Evolutionary conservation across 2,797 vertebrate species (phyloP).

Genomic region (Okamejei kenojei): DNA sequence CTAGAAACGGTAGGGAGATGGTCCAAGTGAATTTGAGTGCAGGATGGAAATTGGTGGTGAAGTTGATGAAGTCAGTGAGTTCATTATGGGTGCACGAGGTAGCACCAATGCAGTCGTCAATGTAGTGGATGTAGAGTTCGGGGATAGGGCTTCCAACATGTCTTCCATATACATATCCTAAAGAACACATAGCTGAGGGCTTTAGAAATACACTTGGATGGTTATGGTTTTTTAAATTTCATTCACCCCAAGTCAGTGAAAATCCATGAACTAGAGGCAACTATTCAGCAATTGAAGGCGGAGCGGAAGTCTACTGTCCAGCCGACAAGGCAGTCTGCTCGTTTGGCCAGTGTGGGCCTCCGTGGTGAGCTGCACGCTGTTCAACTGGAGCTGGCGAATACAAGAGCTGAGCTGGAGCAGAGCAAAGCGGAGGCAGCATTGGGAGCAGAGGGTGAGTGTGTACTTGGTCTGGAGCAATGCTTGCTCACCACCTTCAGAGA

Average conservation of each 20-base stretch:
- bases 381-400: slow-evolving; percentile 42
- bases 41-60: no score
- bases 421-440: slow-evolving; percentile 59
- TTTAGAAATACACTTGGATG: neutral
- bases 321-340: slow-evolving; percentile 54
- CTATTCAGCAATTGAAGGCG: slow-evolving; percentile 53
- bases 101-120: no score
- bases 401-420: slow-evolving; percentile 54
- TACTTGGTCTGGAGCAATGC: neutral
- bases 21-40: no score
- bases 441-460: slow-evolving; percentile 60
- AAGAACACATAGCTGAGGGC: neutral
- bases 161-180: no score
- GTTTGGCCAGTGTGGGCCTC: slow-evolving; percentile 49
- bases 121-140: no score
- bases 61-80: no score
- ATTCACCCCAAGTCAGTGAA: slow-evolving; percentile 49
- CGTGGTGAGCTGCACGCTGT: slow-evolving; percentile 50
- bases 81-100: no score
- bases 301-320: neutral
- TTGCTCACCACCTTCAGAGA: neutral
- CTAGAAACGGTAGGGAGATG: no score
- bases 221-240: neutral
- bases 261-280: slow-evolving; percentile 68
- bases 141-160: no score